Percentiles rank a stretch among this genome's conserved stretches.
phyloP scores from a whole-genome alignment of 2,888 invertebrate species.

The Xanthorhoe designata region DNA sequence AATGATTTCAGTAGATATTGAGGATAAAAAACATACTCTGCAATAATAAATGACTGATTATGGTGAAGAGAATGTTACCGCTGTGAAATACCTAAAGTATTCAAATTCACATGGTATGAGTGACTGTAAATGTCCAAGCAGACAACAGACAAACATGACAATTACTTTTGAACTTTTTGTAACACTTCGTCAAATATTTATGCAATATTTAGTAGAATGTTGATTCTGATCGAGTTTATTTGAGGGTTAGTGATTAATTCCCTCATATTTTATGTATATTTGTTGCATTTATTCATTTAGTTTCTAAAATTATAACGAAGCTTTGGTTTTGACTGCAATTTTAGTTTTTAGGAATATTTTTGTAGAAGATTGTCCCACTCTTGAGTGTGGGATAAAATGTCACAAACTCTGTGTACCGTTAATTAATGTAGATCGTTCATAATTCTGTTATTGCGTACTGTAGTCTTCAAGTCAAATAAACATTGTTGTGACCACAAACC shows the following conservation, averaged over 20 bases:
- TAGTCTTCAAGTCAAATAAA: slow-evolving; percentile 1
- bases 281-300: slow-evolving; percentile 78
- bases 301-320: slow-evolving; percentile 43
- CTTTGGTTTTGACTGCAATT: slow-evolving; percentile 56
- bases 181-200: slow-evolving; percentile 39
- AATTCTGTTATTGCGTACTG: not conserved
- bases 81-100: slow-evolving; percentile 9
- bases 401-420: slow-evolving; percentile 37
- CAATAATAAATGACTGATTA: slow-evolving; percentile 26
- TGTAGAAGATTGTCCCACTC: slow-evolving; percentile 20
- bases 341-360: slow-evolving; percentile 53
- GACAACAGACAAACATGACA: slow-evolving; percentile 36
- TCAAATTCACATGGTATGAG: slow-evolving; percentile 2
- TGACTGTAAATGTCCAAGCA: slow-evolving; percentile 29
- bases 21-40: not conserved
- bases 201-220: slow-evolving; percentile 40
- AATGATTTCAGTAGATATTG: not conserved
- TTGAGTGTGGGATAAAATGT: slow-evolving; percentile 48
- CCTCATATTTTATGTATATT: slow-evolving; percentile 69
- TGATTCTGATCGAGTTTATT: slow-evolving; percentile 50
- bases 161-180: slow-evolving; percentile 17
- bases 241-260: slow-evolving; percentile 53
- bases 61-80: slow-evolving; percentile 8
- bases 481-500: not conserved
- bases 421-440: slow-evolving; percentile 9